These are phyloP conservation scores for Coecobrya sp. DNA, from an alignment of 2,888 invertebrate genomes.

Conservation along the genomic window DNA sequence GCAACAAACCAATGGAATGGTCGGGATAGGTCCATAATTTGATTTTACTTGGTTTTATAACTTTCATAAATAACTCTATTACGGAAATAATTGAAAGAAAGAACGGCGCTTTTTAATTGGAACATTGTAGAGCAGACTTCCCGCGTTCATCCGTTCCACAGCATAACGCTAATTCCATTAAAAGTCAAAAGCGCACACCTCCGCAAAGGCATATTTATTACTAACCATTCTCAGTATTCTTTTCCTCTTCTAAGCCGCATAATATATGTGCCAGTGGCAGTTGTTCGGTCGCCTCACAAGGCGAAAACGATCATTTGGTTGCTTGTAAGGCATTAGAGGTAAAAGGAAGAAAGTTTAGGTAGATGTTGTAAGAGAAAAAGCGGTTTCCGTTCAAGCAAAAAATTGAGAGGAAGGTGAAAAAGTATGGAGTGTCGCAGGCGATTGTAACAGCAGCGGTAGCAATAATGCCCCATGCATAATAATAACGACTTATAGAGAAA, in stretches of 20 bases:
- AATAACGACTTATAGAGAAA: constrained; percentile 10
- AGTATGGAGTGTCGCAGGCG: neutral
- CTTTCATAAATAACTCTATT: constrained; percentile 46
- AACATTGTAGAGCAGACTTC: neutral
- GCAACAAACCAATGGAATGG: neutral
- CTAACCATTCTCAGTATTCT: neutral
- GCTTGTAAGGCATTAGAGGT: neutral
- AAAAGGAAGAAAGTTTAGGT: neutral
- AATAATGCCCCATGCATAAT: constrained; percentile 48
- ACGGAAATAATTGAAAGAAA: constrained; percentile 44
- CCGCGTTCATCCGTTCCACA: neutral
- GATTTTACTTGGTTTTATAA: constrained; percentile 1
- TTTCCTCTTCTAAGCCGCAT: neutral
- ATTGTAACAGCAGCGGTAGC: neutral
- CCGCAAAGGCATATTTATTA: constrained; percentile 41
- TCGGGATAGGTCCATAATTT: constrained; percentile 28
- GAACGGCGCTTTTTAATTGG: constrained; percentile 45
- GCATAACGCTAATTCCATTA: constrained; percentile 42
- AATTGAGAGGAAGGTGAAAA: constrained; percentile 47
- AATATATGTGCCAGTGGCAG: neutral
- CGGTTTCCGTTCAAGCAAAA: constrained; percentile 48
- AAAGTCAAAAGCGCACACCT: constrained; percentile 23
- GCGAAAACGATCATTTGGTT: neutral
- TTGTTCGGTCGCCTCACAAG: neutral
- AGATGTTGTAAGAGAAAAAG: neutral